Conservation (phyloP, 2,113 vertebrate species). For the Ameiurus melas region DNA sequence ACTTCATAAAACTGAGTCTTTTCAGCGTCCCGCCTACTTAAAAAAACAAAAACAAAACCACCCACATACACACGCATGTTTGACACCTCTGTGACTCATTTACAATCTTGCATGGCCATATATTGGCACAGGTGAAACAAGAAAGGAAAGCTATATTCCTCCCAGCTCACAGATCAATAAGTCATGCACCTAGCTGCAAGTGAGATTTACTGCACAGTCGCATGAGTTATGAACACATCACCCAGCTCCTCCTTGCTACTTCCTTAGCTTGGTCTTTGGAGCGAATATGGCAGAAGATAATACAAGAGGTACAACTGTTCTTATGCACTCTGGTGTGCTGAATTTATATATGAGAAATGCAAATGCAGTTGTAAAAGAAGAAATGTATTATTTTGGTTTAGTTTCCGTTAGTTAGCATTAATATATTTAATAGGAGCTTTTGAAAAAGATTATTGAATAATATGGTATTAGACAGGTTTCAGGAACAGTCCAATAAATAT, state of each 20-base stretch:
- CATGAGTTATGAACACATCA: conserved; percentile 57
- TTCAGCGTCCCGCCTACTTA: too few species aligned
- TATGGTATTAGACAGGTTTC: background rate
- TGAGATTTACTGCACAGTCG: conserved; percentile 60
- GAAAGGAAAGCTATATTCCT: conserved; percentile 61
- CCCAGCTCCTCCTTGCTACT: conserved; percentile 37
- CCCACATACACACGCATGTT: background rate
- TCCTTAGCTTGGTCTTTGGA: conserved; percentile 1
- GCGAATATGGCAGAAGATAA: conserved; percentile 7
- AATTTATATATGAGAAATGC: conserved; percentile 1
- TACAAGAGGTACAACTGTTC: background rate
- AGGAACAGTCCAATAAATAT: background rate
- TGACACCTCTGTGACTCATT: conserved; percentile 48
- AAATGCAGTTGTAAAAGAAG: background rate
- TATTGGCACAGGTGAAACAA: conserved; percentile 56
- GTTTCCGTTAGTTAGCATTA: too few species aligned
- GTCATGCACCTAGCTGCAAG: conserved; percentile 54
- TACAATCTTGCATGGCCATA: conserved; percentile 49
- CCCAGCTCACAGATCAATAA: conserved; percentile 64
- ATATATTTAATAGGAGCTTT: conserved; percentile 3
- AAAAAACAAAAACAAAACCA: background rate
- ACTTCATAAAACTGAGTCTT: background rate
- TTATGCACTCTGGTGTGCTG: background rate
- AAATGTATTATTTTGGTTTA: background rate
- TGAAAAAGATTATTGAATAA: background rate